phyloP scores from a whole-genome alignment of 2,113 vertebrate genomes.

The Naja naja region DNA sequence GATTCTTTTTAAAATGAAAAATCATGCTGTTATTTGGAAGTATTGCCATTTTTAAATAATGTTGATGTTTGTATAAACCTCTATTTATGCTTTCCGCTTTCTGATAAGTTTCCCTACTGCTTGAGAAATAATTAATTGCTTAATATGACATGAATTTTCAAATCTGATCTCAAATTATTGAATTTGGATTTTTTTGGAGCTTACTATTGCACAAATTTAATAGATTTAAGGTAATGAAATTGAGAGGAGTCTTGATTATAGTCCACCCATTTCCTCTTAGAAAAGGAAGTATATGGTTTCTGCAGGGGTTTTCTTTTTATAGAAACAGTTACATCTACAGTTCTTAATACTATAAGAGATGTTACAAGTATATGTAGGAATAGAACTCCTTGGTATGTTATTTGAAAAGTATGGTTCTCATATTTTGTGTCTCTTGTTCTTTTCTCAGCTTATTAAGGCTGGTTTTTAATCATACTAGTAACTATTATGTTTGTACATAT shows the following conservation, averaged over 20 bases:
- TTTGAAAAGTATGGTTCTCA: background rate
- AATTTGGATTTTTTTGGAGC: background rate
- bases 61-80: background rate
- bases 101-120: background rate
- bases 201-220: background rate
- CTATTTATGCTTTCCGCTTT: background rate
- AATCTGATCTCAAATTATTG: background rate
- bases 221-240: background rate
- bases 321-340: conserved; percentile 48
- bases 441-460: background rate
- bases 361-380: background rate
- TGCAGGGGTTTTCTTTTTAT: conserved; percentile 60
- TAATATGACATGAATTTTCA: background rate
- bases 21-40: background rate
- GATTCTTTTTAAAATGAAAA: background rate
- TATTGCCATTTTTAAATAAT: background rate
- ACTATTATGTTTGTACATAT: background rate
- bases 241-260: background rate
- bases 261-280: background rate
- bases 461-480: background rate
- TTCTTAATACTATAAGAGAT: conserved; percentile 46
- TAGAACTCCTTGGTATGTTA: background rate
- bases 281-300: conserved; percentile 44
- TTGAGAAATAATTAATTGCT: background rate
- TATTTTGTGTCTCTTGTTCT: background rate